phyloP scores from a whole-genome alignment of 2,797 vertebrate genomes.

The Leuciscus waleckii region DNA sequence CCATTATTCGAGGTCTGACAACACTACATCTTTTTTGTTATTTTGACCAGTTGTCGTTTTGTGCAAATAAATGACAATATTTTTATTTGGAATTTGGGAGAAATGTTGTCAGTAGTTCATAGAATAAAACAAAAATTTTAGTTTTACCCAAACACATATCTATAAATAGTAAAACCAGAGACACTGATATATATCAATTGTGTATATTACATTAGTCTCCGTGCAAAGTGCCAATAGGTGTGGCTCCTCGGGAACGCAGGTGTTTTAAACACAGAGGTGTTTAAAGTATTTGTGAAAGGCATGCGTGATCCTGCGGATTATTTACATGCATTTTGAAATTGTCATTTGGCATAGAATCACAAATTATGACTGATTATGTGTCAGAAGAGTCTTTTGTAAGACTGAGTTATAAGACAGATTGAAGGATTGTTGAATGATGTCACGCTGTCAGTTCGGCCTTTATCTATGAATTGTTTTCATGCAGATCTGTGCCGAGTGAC shows the following conservation, averaged over 20 bases:
- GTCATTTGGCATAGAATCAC: constrained; percentile 24
- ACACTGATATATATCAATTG: background rate
- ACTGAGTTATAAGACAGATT: constrained; percentile 11
- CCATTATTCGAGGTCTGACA: too few species aligned
- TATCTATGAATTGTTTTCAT: constrained; percentile 15
- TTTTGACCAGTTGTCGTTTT: too few species aligned
- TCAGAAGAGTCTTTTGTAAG: constrained; percentile 5
- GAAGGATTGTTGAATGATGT: constrained; percentile 40
- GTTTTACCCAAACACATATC: too few species aligned
- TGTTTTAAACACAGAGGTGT: constrained; percentile 10
- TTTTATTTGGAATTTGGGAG: too few species aligned
- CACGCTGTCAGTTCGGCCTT: constrained; percentile 20
- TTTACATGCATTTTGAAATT: constrained; percentile 39
- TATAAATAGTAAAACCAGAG: too few species aligned
- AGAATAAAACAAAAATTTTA: too few species aligned
- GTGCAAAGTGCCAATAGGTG: constrained; percentile 39
- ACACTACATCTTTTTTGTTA: too few species aligned
- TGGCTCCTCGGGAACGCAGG: constrained; percentile 19
- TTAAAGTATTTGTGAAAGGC: constrained; percentile 33
- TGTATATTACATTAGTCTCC: constrained; percentile 1
- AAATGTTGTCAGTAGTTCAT: too few species aligned
- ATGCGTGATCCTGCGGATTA: constrained; percentile 9
- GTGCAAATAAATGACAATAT: too few species aligned
- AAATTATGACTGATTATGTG: background rate
- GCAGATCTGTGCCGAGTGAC: constrained; percentile 30